Percentiles rank a stretch among this genome's conserved stretches.
Evolutionary conservation across 2,888 invertebrate species (phyloP).

Genomic region (Lycophotia porphyrea): DNA sequence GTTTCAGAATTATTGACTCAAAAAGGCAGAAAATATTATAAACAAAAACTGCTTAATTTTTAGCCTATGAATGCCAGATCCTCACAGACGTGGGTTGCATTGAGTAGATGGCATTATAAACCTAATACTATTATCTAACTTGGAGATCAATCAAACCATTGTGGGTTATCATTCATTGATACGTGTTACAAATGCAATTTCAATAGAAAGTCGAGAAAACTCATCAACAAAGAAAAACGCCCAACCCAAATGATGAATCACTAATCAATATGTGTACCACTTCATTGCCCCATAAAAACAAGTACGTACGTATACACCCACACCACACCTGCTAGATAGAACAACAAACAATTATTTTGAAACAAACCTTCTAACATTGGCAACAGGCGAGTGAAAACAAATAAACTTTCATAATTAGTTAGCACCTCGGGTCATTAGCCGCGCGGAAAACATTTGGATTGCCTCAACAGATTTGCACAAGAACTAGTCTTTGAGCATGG

Average conservation of each 20-base stretch:
- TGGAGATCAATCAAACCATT: not conserved
- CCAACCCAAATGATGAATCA: not conserved
- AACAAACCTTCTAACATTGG: slow-evolving; percentile 42
- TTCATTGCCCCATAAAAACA: not conserved
- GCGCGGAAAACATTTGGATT: slow-evolving; percentile 16
- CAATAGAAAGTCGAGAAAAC: not conserved
- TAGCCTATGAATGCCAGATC: not conserved
- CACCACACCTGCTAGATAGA: slow-evolving; percentile 10
- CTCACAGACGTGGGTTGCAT: not conserved
- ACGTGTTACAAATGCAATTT: not conserved
- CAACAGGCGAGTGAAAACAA: slow-evolving; percentile 26
- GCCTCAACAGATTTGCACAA: slow-evolving; percentile 17
- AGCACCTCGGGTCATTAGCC: slow-evolving; percentile 32
- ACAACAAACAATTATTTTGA: slow-evolving; percentile 32
- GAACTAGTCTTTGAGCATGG: not conserved
- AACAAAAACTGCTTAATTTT: not conserved
- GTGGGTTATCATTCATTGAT: not conserved
- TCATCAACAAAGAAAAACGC: not conserved
- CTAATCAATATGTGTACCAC: not conserved
- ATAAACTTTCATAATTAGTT: slow-evolving; percentile 50
- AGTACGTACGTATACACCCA: not conserved
- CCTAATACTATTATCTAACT: not conserved
- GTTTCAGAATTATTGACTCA: not conserved
- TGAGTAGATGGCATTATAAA: not conserved
- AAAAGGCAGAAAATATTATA: no score